These are phyloP conservation scores for Pseudanteris insignis DNA, from an alignment of 2,888 invertebrate species.

Conservation along the genomic window DNA sequence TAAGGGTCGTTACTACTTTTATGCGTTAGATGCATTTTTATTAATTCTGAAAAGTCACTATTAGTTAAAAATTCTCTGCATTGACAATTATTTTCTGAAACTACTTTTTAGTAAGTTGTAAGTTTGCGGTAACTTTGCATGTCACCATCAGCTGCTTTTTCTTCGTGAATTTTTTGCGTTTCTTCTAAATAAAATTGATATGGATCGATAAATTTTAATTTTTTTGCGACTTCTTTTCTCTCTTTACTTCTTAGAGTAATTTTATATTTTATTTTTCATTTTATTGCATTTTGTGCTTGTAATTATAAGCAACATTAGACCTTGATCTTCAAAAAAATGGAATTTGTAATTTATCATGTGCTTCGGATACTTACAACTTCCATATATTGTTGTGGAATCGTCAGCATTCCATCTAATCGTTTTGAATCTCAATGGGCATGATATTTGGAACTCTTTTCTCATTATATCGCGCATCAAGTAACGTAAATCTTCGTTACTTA, in stretches of 20 bases:
- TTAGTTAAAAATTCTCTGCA: slow-evolving; percentile 5
- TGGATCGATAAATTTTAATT: not conserved
- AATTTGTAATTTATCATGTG: too few species aligned
- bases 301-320: too few species aligned
- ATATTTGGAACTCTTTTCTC: too few species aligned
- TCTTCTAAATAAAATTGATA: not conserved
- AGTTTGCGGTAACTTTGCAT: slow-evolving; percentile 17
- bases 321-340: too few species aligned
- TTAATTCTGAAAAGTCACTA: slow-evolving; percentile 23
- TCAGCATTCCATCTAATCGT: too few species aligned
- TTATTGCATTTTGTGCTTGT: too few species aligned
- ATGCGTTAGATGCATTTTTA: slow-evolving; percentile 10
- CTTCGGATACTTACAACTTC: too few species aligned
- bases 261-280: too few species aligned
- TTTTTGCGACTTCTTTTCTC: not conserved
- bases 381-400: too few species aligned
- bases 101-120: slow-evolving; percentile 16
- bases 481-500: too few species aligned
- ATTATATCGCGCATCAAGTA: too few species aligned
- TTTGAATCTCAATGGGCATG: too few species aligned
- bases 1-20: slow-evolving; percentile 11
- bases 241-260: not conserved
- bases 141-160: not conserved
- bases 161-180: not conserved
- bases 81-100: slow-evolving; percentile 22